Evolutionary conservation across 2,888 invertebrate species (phyloP).

Genomic region (Apamea epomidion): DNA sequence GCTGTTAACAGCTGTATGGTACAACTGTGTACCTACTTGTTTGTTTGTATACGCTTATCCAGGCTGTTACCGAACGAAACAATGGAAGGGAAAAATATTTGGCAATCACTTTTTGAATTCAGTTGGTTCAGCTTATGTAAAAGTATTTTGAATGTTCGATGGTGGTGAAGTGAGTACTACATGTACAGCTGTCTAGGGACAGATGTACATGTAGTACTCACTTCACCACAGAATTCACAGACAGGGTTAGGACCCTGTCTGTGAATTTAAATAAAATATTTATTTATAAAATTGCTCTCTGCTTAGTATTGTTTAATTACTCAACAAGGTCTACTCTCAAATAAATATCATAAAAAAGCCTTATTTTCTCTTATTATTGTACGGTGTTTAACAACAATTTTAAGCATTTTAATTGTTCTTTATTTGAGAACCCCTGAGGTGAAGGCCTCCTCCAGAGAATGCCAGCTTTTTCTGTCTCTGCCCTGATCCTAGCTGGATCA

Average conservation of each 20-base stretch:
- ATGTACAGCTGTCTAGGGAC: no score
- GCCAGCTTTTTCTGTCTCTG: no score
- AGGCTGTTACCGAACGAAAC: not conserved
- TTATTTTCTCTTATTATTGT: no score
- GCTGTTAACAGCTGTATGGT: constrained; percentile 20
- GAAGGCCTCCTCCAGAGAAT: no score
- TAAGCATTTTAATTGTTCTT: no score
- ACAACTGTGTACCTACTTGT: not conserved
- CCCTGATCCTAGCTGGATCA: no score
- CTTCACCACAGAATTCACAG: no score
- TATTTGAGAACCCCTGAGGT: no score
- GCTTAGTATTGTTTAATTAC: not conserved
- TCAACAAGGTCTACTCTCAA: not conserved
- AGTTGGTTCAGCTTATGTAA: not conserved
- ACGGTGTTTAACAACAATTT: no score
- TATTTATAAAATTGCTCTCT: not conserved
- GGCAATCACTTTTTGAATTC: not conserved
- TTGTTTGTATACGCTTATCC: not conserved
- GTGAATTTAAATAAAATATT: not conserved
- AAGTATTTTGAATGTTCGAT: not conserved
- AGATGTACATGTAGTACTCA: no score
- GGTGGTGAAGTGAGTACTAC: not conserved
- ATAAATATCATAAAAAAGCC: not conserved
- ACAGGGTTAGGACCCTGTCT: no score
- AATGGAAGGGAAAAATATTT: not conserved